phyloP scores from a whole-genome alignment of 2,113 vertebrate species.

The Tichodroma muraria region DNA sequence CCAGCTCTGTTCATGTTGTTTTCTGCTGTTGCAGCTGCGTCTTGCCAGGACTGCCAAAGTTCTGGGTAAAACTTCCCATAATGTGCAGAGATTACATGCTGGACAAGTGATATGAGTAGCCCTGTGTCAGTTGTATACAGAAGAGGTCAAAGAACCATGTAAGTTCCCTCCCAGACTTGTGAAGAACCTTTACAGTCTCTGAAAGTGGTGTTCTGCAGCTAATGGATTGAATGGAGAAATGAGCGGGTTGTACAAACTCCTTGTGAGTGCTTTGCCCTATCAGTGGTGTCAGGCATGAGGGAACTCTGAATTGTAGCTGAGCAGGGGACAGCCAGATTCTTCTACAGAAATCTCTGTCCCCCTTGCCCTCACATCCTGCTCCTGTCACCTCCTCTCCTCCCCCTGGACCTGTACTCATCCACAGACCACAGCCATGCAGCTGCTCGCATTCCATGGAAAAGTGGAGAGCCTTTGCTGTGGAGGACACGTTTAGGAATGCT shows the following conservation, averaged over 20 bases:
- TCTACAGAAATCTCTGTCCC: background rate
- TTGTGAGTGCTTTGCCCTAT: background rate
- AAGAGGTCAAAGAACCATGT: background rate
- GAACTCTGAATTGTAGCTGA: background rate
- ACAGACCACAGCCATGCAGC: background rate
- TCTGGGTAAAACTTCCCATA: background rate
- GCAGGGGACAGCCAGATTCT: background rate
- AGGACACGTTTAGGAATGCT: background rate
- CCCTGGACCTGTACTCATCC: background rate
- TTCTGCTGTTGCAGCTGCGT: background rate
- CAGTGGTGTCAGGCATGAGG: background rate
- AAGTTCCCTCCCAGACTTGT: background rate
- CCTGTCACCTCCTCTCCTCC: background rate
- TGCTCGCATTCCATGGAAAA: background rate
- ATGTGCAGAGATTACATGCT: background rate
- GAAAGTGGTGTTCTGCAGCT: background rate
- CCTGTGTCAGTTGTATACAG: background rate
- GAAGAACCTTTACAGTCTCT: background rate
- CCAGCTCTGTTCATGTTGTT: background rate
- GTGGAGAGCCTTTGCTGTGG: background rate
- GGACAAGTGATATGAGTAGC: background rate
- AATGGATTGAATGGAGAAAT: background rate
- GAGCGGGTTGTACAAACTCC: background rate
- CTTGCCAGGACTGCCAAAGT: background rate
- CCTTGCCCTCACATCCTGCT: background rate